Conservation (phyloP, 2,113 vertebrate species). For the Cavia porcellus region DNA sequence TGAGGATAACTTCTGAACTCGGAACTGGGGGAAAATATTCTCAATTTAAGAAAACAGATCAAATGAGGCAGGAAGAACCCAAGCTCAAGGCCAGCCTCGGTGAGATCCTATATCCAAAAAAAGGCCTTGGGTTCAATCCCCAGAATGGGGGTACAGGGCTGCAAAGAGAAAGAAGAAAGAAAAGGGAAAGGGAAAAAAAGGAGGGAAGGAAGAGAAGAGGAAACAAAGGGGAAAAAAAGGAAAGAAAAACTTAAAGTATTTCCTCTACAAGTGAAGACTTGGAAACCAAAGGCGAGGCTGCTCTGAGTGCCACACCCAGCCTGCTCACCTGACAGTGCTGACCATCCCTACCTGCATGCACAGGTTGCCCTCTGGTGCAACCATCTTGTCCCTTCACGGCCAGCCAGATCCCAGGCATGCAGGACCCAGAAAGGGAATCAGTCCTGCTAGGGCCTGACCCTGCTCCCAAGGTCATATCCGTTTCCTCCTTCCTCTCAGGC, state of each 20-base stretch:
- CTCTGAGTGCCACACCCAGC: not conserved
- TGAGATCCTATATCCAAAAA: not conserved
- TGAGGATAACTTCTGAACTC: not conserved
- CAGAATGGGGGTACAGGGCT: not conserved
- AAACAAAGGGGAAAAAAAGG: not conserved
- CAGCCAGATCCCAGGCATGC: too few species aligned
- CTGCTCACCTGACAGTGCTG: not conserved
- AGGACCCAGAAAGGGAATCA: not conserved
- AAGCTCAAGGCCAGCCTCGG: not conserved
- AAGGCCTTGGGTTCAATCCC: not conserved
- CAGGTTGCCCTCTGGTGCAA: not conserved
- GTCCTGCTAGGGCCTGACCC: too few species aligned
- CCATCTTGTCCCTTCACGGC: not conserved
- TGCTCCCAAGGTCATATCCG: not conserved
- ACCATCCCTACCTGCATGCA: accelerated
- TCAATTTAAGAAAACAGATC: not conserved
- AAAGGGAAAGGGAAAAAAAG: too few species aligned
- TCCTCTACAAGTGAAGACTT: not conserved
- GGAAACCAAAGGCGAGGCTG: not conserved
- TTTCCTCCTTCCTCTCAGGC: not conserved
- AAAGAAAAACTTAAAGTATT: not conserved
- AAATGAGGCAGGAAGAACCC: not conserved
- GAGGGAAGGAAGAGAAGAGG: too few species aligned
- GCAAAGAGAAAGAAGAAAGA: not conserved
- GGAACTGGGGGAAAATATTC: not conserved